Percentiles rank a stretch among this genome's conserved stretches.
These are phyloP conservation scores for Enteromius treurensis DNA, from an alignment of 2,797 vertebrate species.

Conservation along the genomic window DNA sequence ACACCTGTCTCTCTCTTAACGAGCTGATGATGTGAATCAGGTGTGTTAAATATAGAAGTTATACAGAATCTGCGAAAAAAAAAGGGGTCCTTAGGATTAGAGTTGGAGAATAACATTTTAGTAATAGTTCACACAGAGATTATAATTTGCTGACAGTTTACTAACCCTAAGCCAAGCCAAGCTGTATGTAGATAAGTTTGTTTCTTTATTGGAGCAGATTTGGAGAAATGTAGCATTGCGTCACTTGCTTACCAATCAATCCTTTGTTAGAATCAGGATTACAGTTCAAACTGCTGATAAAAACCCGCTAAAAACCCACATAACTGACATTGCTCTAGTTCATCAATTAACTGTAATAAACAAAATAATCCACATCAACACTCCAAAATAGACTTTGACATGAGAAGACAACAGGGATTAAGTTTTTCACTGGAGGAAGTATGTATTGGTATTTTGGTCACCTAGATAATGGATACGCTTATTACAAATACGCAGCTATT, in stretches of 20 bases:
- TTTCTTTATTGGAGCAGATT: neutral
- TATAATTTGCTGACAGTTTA: neutral
- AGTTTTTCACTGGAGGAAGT: neutral
- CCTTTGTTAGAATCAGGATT: neutral
- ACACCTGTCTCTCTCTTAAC: neutral
- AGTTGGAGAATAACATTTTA: neutral
- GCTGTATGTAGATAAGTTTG: neutral
- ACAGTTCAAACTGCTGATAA: neutral
- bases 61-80: neutral
- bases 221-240: neutral
- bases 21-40: neutral
- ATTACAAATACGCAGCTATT: neutral
- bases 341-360: neutral
- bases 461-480: neutral
- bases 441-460: neutral
- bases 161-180: neutral
- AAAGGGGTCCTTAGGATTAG: neutral
- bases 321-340: neutral
- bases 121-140: neutral
- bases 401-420: neutral
- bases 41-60: neutral
- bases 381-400: neutral
- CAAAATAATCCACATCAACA: neutral
- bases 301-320: neutral
- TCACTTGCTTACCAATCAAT: neutral